phyloP scores from a whole-genome alignment of 2,888 invertebrate genomes.

The Leucoma salicis region DNA sequence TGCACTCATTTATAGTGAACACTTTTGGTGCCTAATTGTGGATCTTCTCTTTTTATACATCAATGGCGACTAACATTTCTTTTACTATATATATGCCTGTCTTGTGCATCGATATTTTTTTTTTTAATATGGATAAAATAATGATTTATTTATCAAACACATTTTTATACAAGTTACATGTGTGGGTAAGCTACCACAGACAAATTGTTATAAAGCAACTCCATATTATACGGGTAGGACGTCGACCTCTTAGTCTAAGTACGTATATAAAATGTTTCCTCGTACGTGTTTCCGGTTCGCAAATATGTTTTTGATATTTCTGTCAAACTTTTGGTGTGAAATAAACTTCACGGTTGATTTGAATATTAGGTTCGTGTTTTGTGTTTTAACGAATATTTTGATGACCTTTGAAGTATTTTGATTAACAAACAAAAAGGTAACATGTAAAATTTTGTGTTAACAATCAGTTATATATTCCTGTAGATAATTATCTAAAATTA shows the following conservation, averaged over 20 bases:
- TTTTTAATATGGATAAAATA: no score
- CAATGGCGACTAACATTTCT: no score
- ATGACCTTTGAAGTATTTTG: not conserved
- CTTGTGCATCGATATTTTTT: no score
- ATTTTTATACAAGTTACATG: not conserved
- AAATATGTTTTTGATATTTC: not conserved
- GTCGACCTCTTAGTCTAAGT: not conserved
- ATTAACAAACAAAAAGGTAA: no score
- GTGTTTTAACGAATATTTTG: not conserved
- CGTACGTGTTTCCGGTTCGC: not conserved
- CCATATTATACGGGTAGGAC: not conserved
- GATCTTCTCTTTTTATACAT: no score
- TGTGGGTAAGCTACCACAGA: conserved; percentile 18
- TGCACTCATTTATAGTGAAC: no score
- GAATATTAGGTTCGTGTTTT: conserved; percentile 1
- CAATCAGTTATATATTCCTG: no score
- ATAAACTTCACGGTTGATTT: not conserved
- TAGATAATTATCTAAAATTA: no score
- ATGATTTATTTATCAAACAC: no score
- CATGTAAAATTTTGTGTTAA: no score
- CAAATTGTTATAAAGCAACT: conserved; percentile 24
- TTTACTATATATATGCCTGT: no score
- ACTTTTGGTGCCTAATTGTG: no score
- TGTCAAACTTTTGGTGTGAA: not conserved
- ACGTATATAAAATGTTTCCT: not conserved